phyloP scores from a whole-genome alignment of 1,140 invertebrate species.

The Drosophila kohkoa region DNA sequence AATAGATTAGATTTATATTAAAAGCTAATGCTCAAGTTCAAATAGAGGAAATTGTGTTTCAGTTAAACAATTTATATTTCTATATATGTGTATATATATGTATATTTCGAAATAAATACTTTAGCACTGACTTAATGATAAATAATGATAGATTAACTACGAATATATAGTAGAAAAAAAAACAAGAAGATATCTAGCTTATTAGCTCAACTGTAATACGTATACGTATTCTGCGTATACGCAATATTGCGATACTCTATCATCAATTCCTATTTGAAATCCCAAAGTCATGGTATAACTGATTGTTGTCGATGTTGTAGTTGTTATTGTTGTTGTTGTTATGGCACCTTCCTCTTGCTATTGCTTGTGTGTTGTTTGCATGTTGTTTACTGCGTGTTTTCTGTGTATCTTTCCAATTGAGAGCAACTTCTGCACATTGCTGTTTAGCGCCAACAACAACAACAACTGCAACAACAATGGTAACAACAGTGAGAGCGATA shows the following conservation, averaged over 20 bases:
- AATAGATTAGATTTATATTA: no score
- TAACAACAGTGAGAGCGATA: conserved; percentile 45
- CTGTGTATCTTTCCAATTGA: conserved; percentile 78
- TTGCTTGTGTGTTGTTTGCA: conserved; percentile 25
- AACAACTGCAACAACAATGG: conserved; percentile 28
- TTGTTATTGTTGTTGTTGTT: conserved; percentile 5
- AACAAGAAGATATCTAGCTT: background rate
- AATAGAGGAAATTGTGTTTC: no score
- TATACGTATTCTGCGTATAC: background rate
- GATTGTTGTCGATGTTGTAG: conserved; percentile 3
- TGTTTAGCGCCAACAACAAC: conserved; percentile 19
- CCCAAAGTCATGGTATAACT: conserved; percentile 30
- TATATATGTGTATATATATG: no score
- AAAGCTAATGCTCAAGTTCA: no score
- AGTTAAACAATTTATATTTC: no score
- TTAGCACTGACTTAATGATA: no score
- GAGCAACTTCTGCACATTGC: conserved; percentile 68
- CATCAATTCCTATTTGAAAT: background rate
- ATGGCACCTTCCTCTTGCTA: conserved; percentile 16
- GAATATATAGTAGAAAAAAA: background rate
- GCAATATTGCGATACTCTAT: background rate
- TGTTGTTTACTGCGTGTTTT: conserved; percentile 43
- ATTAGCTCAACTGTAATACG: background rate
- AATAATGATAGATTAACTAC: background rate
- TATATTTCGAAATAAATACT: no score